These are phyloP conservation scores for Mola mola DNA, from an alignment of 2,113 vertebrate species.

Conservation along the genomic window DNA sequence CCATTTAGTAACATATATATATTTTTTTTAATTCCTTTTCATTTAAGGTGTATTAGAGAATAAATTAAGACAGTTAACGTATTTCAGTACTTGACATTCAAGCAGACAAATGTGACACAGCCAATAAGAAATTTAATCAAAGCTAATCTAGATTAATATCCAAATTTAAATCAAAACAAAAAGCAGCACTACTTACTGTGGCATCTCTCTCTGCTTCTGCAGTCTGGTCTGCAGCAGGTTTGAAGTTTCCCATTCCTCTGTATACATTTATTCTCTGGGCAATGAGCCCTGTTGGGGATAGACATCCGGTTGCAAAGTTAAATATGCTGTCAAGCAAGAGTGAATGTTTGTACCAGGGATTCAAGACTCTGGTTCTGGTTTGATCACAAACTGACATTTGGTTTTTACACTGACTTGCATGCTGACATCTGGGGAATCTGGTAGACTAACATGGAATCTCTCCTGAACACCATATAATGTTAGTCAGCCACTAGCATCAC, in stretches of 20 bases:
- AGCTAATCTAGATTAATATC: conserved; percentile 9
- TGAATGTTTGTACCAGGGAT: conserved; percentile 13
- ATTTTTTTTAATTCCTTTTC: not conserved
- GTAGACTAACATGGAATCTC: too few relatives aligned
- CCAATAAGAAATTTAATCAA: not conserved
- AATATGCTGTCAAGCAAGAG: conserved; percentile 34
- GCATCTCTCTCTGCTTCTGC: conserved; percentile 60
- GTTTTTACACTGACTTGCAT: not conserved
- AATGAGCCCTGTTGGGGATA: conserved; percentile 84
- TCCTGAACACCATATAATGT: too few relatives aligned
- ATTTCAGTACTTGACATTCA: conserved; percentile 9
- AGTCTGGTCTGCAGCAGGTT: conserved; percentile 67
- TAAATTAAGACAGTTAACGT: not conserved
- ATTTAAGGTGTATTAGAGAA: not conserved
- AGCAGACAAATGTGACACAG: not conserved
- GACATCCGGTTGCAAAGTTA: conserved; percentile 29
- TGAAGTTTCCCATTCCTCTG: conserved; percentile 80
- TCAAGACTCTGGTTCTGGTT: not conserved
- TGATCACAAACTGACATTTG: not conserved
- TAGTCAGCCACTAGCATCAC: too few relatives aligned
- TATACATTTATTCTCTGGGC: conserved; percentile 92
- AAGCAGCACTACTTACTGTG: conserved; percentile 79
- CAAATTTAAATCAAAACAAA: not conserved
- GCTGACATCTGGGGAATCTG: too few relatives aligned
- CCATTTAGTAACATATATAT: too few relatives aligned